These are phyloP conservation scores for Tenthredo scrophulariae DNA, from an alignment of 2,888 invertebrate genomes.

Conservation along the genomic window DNA sequence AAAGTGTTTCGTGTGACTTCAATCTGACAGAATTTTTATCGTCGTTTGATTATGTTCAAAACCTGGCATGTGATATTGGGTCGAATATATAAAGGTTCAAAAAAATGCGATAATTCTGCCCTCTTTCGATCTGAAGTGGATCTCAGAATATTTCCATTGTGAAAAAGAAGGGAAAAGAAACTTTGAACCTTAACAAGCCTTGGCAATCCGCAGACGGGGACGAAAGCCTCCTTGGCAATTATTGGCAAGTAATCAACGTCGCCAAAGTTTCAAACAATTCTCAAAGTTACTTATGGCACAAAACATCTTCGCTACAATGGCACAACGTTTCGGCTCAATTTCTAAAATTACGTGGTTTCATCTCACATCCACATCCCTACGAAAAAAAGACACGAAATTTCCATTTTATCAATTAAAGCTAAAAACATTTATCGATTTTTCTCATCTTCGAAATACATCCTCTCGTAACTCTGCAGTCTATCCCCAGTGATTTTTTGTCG, in stretches of 20 bases:
- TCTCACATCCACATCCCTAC: not conserved
- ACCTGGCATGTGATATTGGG: not conserved
- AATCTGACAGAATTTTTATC: not conserved
- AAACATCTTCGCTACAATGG: not conserved
- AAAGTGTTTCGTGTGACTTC: not conserved
- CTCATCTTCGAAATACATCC: not conserved
- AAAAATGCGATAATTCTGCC: not conserved
- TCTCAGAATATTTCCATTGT: constrained; percentile 4
- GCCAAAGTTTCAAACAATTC: constrained; percentile 11
- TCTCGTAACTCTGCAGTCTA: not conserved
- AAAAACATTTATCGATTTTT: not conserved
- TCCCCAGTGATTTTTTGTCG: not conserved
- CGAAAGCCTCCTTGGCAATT: not conserved
- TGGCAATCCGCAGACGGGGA: not conserved
- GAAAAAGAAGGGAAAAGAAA: not conserved
- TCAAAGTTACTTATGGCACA: constrained; percentile 21
- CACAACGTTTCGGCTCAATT: constrained; percentile 22
- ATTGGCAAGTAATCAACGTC: constrained; percentile 39
- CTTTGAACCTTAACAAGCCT: constrained; percentile 13
- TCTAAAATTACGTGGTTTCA: not conserved
- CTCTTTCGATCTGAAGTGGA: constrained; percentile 3
- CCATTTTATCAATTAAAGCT: not conserved
- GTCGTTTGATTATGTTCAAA: not conserved
- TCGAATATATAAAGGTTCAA: not conserved
- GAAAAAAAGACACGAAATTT: not conserved